Base-by-base conservation (phyloP, 2,113 vertebrate genomes). In the Dicaeum eximium region DNA sequence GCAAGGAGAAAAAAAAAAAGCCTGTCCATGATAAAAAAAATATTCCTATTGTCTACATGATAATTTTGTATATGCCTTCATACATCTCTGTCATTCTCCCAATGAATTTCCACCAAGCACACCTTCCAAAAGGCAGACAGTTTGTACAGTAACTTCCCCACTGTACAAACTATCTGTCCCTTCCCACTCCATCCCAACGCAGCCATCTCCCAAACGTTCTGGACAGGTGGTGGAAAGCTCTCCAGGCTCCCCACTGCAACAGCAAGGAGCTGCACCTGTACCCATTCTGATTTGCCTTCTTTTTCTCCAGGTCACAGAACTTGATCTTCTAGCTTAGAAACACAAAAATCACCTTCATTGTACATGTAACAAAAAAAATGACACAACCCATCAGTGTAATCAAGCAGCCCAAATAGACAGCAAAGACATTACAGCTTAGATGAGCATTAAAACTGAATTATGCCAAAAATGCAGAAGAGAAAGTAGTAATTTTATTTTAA, bases 391-490 rank as follows among this genome's bases (percentile, higher is more conserved):
- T n/a, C 58, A 23, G 48, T 62, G 81, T 88, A 85, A 77, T 85
- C 70, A 80, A 93, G 71, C 86, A 90, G 71, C 58, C 71, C 71
- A 90, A 91, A 87, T 10, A 78, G 23, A 67, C 27, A 81, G 78
- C 66, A 80, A 66, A 89, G 31, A 81, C 62, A 72, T 69, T 38
- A 42, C 42, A 74, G 70, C 71, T 77, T 58, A 90, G 50, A 62
- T 37, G 22, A 93, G 17, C 62, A 80, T 80, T 90, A 83, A 77
- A 95, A 87, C 33, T 82, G 61, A 91, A 77, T 93, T 83, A 94
- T 28, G 66, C 60, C 51, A 93, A 78, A 82, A 88, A 81, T 48
- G n/a, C 57, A 86, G 35, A 66, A 69, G 11, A 19, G 40, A 75
- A 95, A 80, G 62, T 14, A 90, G 54, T 57, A 70, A 93, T 91